Conservation (phyloP, 2,888 invertebrate species). For the Andrena praecox region DNA sequence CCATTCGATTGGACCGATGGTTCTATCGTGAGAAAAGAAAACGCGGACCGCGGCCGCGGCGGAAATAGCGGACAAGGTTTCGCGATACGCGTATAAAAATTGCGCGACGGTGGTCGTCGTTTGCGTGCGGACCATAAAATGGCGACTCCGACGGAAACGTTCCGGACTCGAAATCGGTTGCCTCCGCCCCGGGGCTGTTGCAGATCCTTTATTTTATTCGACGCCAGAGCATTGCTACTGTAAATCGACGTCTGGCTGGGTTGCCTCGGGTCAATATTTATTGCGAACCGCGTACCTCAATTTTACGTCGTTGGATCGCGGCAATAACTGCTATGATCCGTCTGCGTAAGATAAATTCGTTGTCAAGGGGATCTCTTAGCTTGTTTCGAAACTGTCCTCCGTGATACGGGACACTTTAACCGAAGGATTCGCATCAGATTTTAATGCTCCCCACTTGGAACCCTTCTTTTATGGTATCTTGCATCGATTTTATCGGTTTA, state of each 20-base stretch:
- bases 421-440: constrained; percentile 42
- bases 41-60: not conserved
- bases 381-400: constrained; percentile 3
- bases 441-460: constrained; percentile 11
- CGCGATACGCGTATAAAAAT: constrained; percentile 11
- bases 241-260: constrained; percentile 41
- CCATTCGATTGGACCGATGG: constrained; percentile 34
- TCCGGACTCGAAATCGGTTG: constrained; percentile 21
- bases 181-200: constrained; percentile 8
- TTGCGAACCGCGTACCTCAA: constrained; percentile 42
- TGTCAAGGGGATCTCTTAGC: constrained; percentile 5
- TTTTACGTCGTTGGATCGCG: constrained; percentile 47
- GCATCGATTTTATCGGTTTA: constrained; percentile 9
- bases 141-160: constrained; percentile 27
- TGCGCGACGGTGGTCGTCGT: constrained; percentile 1
- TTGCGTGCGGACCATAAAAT: constrained; percentile 35
- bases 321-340: constrained; percentile 16
- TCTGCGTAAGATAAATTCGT: constrained; percentile 38
- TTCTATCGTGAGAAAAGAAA: constrained; percentile 22
- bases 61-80: constrained; percentile 25
- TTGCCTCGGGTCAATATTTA: constrained; percentile 47
- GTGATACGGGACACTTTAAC: constrained; percentile 18
- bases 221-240: constrained; percentile 16
- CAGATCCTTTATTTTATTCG: constrained; percentile 49
- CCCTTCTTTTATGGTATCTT: not conserved